These are phyloP conservation scores for Sorex araneus DNA, from an alignment of 2,113 vertebrate species.

Conservation along the genomic window DNA sequence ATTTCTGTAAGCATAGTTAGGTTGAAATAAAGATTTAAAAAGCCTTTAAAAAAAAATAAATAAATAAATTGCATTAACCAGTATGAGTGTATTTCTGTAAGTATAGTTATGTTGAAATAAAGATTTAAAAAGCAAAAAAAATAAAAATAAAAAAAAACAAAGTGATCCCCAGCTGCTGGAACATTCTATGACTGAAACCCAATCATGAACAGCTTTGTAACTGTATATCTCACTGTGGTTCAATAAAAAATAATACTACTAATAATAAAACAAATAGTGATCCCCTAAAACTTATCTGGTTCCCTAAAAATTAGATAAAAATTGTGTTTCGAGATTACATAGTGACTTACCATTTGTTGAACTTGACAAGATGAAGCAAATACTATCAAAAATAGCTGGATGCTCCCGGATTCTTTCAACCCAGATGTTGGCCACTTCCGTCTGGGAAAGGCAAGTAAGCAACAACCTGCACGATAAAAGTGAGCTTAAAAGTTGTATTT, in stretches of 20 bases:
- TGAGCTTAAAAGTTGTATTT: slow-evolving; percentile 22
- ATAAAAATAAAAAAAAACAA: too few relatives aligned
- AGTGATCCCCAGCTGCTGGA: too few relatives aligned
- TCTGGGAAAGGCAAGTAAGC: slow-evolving; percentile 95
- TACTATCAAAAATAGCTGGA: slow-evolving; percentile 89
- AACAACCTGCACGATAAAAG: slow-evolving; percentile 91
- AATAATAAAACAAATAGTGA: too few relatives aligned
- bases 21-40: slow-evolving; percentile 92
- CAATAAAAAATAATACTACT: too few relatives aligned
- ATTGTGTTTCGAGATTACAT: not conserved
- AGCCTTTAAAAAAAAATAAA: too few relatives aligned
- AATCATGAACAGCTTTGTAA: too few relatives aligned
- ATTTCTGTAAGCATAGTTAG: slow-evolving; percentile 91
- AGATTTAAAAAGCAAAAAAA: slow-evolving; percentile 90
- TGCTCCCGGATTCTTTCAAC: slow-evolving; percentile 93
- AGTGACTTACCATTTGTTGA: slow-evolving; percentile 94
- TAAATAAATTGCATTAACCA: slow-evolving; percentile 90
- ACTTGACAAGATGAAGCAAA: slow-evolving; percentile 98
- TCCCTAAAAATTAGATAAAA: slow-evolving; percentile 41
- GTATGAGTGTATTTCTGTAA: slow-evolving; percentile 91
- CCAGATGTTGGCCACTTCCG: slow-evolving; percentile 93
- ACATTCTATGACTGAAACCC: too few relatives aligned
- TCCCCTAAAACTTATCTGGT: slow-evolving; percentile 10
- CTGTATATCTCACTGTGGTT: too few relatives aligned
- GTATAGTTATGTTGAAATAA: slow-evolving; percentile 92